Base-by-base conservation (phyloP, 2,113 vertebrate species). In the Calonectris borealis region DNA sequence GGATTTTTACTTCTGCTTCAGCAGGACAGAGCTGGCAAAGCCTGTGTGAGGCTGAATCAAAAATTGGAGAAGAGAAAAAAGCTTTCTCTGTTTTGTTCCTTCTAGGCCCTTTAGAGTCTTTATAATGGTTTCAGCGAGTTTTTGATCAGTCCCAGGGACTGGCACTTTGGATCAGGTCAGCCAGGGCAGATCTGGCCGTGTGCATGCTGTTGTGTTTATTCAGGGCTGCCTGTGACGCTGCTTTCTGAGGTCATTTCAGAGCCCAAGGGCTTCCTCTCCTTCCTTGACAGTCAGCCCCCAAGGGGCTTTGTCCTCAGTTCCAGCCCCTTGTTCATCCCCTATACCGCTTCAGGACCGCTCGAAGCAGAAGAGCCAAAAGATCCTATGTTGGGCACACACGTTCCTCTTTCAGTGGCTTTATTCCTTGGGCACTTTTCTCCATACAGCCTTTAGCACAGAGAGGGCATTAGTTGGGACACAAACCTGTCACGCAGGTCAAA, bases 21-120 rank as follows among this genome's bases (percentile, higher is more conserved):
- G 38, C 72, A 88, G 49, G 72, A 71, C 57, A 75, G 71, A 91
- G 83, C 80, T 89, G 86, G 76, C 78, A 79, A 83, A 95, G 62
- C 71, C 71, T 73, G 21, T 46, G 65, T 32, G 86, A 93, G n/a
- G 58, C 80, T 76, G 55, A 65, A 83, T 68, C 66, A 92, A 49
- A 94, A 79, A 78, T 0, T 54, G 34, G 65, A 68, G 65, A 61
- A 75, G 73, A 82, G 61, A 71, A 69, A 69, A 32, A 61, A 72
- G 44, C 91, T 62, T 58, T 76, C 44, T 46, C 44, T 78, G 51
- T 51, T 62, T 85, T 65, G 57, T 44, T 92, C 55, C 86, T 60
- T 14, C 42, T 52, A 0, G 52, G 12, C 26, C 36, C 31, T 52
- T 70, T 51, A 19, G 58, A 80, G 54, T 24, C 54, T 61, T 70